Conservation (phyloP, 2,888 invertebrate genomes). For the Drosophila nr. perissopoda region DNA sequence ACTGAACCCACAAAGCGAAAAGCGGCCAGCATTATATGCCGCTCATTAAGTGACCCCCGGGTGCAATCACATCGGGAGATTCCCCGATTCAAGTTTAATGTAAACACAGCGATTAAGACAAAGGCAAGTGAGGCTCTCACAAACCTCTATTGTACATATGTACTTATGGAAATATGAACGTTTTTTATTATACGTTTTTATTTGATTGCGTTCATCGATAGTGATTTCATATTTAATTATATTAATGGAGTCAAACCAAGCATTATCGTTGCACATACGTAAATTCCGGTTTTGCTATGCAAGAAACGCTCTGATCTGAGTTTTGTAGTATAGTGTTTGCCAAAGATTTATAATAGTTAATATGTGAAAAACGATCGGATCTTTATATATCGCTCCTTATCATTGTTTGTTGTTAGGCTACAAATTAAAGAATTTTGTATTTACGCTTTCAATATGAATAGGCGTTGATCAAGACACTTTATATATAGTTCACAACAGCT, state of each 20-base stretch:
- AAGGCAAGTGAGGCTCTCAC: background rate
- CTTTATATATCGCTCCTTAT: background rate
- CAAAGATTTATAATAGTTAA: background rate
- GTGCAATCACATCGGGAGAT: conserved; percentile 51
- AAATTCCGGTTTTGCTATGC: conserved; percentile 2
- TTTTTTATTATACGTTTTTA: background rate
- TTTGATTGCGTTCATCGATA: background rate
- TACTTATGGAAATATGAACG: background rate
- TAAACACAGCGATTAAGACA: conserved; percentile 22
- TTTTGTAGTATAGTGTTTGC: background rate
- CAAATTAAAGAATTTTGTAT: background rate
- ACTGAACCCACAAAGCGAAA: conserved; percentile 28
- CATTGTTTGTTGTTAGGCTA: background rate
- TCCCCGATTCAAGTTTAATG: conserved; percentile 54
- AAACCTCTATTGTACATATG: background rate
- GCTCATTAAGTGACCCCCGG: background rate
- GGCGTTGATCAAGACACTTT: background rate
- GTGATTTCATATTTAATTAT: background rate
- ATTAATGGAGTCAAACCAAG: conserved; percentile 4
- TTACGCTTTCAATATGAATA: background rate
- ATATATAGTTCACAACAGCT: background rate
- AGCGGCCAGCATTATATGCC: conserved; percentile 36
- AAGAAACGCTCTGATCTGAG: background rate
- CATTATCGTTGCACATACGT: background rate
- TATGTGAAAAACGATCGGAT: background rate